Evolutionary conservation across 2,888 invertebrate species (phyloP).

Genomic region (Caenorhabditis doughertyi): DNA sequence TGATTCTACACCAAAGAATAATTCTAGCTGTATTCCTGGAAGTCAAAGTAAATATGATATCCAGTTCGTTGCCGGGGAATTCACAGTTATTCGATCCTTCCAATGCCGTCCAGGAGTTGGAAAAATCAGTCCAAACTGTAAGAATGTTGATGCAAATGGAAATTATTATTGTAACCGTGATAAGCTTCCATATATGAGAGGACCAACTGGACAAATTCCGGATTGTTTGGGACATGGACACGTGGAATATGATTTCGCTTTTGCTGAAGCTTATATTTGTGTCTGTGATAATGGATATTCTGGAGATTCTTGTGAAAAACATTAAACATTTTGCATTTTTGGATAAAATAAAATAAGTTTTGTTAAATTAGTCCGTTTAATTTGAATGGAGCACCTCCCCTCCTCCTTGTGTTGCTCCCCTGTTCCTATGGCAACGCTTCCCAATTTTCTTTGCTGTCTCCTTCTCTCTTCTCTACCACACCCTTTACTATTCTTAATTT

Average conservation of each 20-base stretch:
- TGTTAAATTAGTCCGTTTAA: not conserved
- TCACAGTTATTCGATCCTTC: conserved; percentile 47
- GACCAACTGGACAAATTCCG: conserved; percentile 44
- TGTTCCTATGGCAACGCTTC: conserved; percentile 26
- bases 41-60: conserved; percentile 44
- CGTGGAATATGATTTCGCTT: conserved; percentile 42
- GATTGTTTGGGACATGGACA: conserved; percentile 51
- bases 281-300: conserved; percentile 43
- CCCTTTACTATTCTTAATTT: not conserved
- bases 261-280: conserved; percentile 45
- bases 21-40: not conserved
- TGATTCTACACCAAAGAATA: conserved; percentile 12
- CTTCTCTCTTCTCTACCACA: not conserved
- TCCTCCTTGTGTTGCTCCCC: not conserved
- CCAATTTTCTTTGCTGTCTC: not conserved
- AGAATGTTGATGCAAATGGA: conserved; percentile 31
- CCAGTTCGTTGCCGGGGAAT: conserved; percentile 53
- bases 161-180: conserved; percentile 38
- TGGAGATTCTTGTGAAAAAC: conserved; percentile 39
- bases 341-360: not conserved
- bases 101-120: conserved; percentile 52
- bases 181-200: conserved; percentile 41
- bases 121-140: conserved; percentile 18
- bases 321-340: not conserved
- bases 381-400: not conserved